Evolutionary conservation across 2,113 vertebrate genomes (phyloP).

Genomic region (Haemorhous mexicanus): DNA sequence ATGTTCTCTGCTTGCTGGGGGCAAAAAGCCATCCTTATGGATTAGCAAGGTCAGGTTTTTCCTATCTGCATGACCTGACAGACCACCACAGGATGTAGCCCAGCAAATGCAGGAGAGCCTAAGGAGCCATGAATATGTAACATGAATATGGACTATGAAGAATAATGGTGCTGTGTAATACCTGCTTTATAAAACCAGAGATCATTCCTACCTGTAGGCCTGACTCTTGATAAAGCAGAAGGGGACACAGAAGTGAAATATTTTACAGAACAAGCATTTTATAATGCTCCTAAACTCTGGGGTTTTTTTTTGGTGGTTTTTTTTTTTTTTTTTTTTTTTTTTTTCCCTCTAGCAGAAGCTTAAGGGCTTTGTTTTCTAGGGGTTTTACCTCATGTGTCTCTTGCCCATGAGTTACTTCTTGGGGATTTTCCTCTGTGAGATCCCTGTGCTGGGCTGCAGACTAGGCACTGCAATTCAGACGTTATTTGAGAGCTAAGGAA

Average conservation of each 20-base stretch:
- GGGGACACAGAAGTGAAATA: not conserved
- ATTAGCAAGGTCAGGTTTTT: not conserved
- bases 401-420: not conserved
- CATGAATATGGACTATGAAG: not conserved
- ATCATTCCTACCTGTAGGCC: constrained; percentile 2
- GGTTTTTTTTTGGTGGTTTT: not conserved
- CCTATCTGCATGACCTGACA: not conserved
- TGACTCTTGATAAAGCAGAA: not conserved
- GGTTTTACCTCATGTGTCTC: not conserved
- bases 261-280: not conserved
- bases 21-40: not conserved
- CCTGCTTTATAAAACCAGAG: not conserved
- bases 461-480: not conserved
- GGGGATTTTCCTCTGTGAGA: not conserved
- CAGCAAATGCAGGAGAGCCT: not conserved
- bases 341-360: not conserved
- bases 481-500: constrained; percentile 16
- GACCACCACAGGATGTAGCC: not conserved
- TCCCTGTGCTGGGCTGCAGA: not conserved
- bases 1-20: not conserved
- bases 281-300: not conserved
- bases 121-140: not conserved
- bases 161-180: not conserved
- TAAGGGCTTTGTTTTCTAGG: not conserved
- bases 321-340: not conserved